Evolutionary conservation across 2,113 vertebrate species (phyloP).

Genomic region (Rhinoptilus africanus): DNA sequence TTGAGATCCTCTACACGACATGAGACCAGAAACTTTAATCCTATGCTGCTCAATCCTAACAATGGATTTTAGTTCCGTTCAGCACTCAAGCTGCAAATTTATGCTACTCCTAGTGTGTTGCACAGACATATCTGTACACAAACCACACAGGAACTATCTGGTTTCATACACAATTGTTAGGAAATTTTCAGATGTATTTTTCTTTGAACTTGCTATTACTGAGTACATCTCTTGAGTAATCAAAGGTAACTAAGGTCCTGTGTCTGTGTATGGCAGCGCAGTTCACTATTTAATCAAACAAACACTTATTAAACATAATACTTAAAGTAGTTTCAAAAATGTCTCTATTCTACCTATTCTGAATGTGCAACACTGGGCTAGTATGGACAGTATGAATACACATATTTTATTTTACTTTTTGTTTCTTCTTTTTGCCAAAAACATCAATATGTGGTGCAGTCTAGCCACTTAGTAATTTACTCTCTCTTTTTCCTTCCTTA

Average conservation of each 20-base stretch:
- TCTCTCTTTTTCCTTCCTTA: fast-evolving
- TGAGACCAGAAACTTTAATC: not conserved
- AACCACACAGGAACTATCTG: not conserved
- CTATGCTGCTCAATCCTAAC: not conserved
- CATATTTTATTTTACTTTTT: not conserved
- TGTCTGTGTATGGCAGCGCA: not conserved
- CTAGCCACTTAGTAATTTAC: not conserved
- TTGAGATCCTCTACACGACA: not conserved
- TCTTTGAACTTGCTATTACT: not conserved
- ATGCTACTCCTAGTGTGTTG: not conserved
- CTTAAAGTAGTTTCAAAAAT: not conserved
- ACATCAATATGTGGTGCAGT: fast-evolving
- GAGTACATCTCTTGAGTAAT: not conserved
- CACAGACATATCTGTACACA: not conserved
- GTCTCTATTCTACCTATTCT: not conserved
- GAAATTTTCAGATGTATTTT: not conserved
- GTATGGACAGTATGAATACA: not conserved
- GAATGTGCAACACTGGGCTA: not conserved
- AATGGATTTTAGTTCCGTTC: not conserved
- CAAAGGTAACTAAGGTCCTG: not conserved
- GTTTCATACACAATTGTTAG: not conserved
- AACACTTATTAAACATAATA: not conserved
- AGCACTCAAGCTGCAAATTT: not conserved
- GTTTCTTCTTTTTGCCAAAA: fast-evolving
- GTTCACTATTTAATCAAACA: not conserved